Evolutionary conservation across 2,888 invertebrate genomes (phyloP).

Genomic region (Epinotia ramella): DNA sequence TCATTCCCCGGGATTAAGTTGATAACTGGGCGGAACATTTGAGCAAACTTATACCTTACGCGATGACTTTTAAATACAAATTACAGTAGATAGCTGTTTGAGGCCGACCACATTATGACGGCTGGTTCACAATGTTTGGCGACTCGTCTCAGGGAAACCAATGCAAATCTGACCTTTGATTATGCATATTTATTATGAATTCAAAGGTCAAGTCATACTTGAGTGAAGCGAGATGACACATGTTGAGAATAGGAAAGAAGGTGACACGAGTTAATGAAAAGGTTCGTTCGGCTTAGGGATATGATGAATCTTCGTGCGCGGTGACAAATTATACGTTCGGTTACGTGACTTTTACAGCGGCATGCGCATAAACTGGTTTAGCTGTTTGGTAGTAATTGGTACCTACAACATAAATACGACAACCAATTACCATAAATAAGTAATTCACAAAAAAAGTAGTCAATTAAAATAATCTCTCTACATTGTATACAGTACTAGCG

Average conservation of each 20-base stretch:
- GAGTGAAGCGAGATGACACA: no score
- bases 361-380: neutral
- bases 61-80: neutral
- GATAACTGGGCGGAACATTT: neutral
- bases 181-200: neutral
- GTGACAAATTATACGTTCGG: conserved; percentile 16
- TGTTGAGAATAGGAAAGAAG: neutral
- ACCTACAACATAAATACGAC: no score
- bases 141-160: neutral
- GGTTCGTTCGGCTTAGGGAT: conserved; percentile 22
- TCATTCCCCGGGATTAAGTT: neutral
- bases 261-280: conserved; percentile 32
- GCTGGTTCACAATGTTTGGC: neutral
- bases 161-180: neutral
- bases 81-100: neutral
- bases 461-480: no score
- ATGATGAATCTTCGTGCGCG: conserved; percentile 6
- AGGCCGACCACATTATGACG: neutral
- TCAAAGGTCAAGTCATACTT: neutral
- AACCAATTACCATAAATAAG: no score
- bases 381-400: no score
- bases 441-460: no score
- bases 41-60: neutral
- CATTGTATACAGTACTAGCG: no score
- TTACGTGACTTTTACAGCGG: neutral